Evolutionary conservation across 2,888 invertebrate genomes (phyloP), one percentile per base, ranked within the genome.

Genomic region (Tachina grossa): DNA sequence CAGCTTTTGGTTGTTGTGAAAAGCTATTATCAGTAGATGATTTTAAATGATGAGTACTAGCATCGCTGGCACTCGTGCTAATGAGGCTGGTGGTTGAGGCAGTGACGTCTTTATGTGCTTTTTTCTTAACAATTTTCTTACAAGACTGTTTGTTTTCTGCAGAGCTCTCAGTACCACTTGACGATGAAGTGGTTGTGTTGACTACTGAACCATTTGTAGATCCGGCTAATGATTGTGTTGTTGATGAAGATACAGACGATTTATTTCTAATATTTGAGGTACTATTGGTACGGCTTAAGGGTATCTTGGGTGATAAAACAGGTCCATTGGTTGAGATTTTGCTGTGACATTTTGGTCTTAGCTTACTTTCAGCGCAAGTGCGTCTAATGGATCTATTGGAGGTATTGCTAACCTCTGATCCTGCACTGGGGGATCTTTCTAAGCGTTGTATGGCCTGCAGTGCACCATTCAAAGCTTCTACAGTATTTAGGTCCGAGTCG

Each of bases 361-460:
- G 55, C 74, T 91, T 92, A 87, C 93, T 93, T 86, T 94, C 88
- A 93, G 69, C 94, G 19, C 81, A 79, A 92, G 93, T 68, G 92
- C 87, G 88, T 45, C 88, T 87, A 1, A 77, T 92, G 76, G 91
- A 92, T 43, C 88, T 86, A 1, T 63, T 92, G 72, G 91, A 92
- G 85, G 93, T 93, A 88, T 92, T 94, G 83, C 93, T 94, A 57
- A 93, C 93, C 90, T 94, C 93, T 72, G 94, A 92, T 0, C 91
- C 89, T 0, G 91, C 91, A 85, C 94, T 94, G 8, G 94, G 93
- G 0, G 94, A 94, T 77, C 93, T 90, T 77, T 92, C 92, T 11
- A 89, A 87, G 2, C 89, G 89, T 8, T 88, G 88, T 13, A 88
- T 82, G 49, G 85, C 82, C n/a, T 87, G 88, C 0, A 87, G 83